Conservation (phyloP, 2,113 vertebrate genomes). For the Parotia lawesii region DNA sequence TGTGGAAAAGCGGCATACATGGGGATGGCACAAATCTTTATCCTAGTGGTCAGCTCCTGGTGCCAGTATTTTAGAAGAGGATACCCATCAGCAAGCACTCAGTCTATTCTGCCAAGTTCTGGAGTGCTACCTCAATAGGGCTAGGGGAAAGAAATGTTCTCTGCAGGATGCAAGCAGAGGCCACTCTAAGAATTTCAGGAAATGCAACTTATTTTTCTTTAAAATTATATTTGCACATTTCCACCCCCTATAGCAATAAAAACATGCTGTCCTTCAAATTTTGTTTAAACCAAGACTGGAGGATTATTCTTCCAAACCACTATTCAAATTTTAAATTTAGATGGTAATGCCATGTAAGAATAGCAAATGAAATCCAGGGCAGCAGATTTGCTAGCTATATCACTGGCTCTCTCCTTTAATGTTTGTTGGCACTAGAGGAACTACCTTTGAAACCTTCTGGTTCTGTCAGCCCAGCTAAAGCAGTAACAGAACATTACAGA, state of each 20-base stretch:
- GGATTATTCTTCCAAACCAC: neutral
- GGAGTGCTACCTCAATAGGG: neutral
- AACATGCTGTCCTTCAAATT: neutral
- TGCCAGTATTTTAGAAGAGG: neutral
- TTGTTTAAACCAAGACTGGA: neutral
- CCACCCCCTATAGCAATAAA: neutral
- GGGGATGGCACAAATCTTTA: neutral
- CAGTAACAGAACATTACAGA: neutral
- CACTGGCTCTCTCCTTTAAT: neutral
- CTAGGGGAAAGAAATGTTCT: neutral
- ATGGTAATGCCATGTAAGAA: neutral
- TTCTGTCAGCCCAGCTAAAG: neutral
- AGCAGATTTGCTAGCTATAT: neutral
- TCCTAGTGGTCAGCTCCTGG: neutral
- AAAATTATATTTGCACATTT: neutral
- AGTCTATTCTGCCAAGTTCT: neutral
- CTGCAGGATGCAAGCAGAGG: neutral
- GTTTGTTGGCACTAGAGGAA: neutral
- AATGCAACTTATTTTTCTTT: neutral
- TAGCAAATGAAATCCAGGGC: neutral
- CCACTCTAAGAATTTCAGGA: neutral
- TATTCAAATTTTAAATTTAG: neutral
- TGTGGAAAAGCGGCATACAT: neutral
- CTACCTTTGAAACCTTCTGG: neutral
- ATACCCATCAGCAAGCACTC: neutral